Evolutionary conservation across 2,113 vertebrate genomes (phyloP), one percentile per base, ranked within the genome.

Genomic region (Lophotis ruficrista): DNA sequence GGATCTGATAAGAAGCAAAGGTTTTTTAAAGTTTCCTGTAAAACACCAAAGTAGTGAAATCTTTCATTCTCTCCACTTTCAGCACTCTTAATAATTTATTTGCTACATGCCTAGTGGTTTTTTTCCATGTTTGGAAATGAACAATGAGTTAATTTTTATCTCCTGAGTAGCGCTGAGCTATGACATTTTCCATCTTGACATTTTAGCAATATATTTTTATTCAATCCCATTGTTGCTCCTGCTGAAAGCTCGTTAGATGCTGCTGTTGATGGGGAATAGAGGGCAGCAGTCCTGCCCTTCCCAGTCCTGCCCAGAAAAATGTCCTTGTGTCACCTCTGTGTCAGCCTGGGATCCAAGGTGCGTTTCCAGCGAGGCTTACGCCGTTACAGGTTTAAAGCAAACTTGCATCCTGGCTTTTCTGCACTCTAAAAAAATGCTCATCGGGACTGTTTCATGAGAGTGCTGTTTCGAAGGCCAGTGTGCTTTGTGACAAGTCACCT

Each of bases 1-100:
- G 54, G 18, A 83, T 21, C 70, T 71, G 51, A 15, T 47, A 57
- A 83, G 54, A 58, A 75, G 16, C 13, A 65, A 86, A 77, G 13
- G 8, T 10, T 75, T 94, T 73, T 70, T 28, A 5, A 66, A 30
- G 47, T 75, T 96, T 94, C 70, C 75, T 31, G 24, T 89, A 38
- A 91, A 86, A 53, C 23, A 30, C 11, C 60, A 41, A 71, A 24
- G 14, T 18, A 72, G 38, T 58, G 30, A 13, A 96, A 94, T 96
- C 80, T 95, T 96, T 65, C 53, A 60, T 93, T 94, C 75, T 41
- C 37, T 90, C 90, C 73, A 77, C 71, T 90, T 58, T 69, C 80
- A 30, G 48, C 56, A 45, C 47, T 62, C 31, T 73, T 84, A 70
- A 47, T 68, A 18, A 65, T 89, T 73, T 75, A 47, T 87, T 85